These are phyloP conservation scores for Mantis religiosa DNA, from an alignment of 2,888 invertebrate genomes.

Conservation along the genomic window DNA sequence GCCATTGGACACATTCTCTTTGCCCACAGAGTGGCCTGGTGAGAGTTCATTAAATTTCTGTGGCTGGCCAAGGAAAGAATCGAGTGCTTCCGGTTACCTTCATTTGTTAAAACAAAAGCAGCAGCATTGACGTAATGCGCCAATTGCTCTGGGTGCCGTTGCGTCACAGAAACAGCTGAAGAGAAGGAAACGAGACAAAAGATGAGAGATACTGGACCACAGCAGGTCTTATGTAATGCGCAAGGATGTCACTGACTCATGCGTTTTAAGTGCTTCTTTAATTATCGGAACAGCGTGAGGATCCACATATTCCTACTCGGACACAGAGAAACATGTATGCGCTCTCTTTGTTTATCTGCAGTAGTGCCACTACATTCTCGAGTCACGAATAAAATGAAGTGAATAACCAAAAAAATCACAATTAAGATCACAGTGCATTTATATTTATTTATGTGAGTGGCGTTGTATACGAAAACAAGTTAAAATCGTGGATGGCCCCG, in stretches of 20 bases:
- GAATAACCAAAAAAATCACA: no score
- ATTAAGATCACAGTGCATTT: no score
- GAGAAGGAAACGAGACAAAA: background rate
- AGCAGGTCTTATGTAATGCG: background rate
- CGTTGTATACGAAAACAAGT: no score
- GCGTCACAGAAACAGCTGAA: background rate
- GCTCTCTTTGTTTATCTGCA: background rate
- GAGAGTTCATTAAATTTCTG: no score
- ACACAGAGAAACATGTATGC: background rate
- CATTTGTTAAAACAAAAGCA: background rate
- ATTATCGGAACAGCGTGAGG: background rate
- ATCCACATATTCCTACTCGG: background rate
- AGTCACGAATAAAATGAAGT: no score
- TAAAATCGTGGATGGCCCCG: no score
- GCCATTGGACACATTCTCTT: no score
- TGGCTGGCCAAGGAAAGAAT: background rate
- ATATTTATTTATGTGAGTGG: no score
- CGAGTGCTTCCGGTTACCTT: background rate
- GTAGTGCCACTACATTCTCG: no score
- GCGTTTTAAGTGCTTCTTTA: background rate
- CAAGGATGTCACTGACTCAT: background rate
- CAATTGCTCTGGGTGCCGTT: background rate
- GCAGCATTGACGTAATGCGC: background rate
- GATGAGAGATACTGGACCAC: background rate
- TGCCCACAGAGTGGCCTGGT: no score